These are phyloP conservation scores for Bos taurus DNA, from an alignment of 2,113 vertebrate genomes.

Conservation along the genomic window ARS-UCD2.0 NC_037350.1:45212001-45212500, in stretches of 20 bases:
- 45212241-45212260: not conserved
- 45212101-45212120: not conserved
- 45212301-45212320: not conserved
- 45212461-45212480: not conserved
- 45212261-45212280: not conserved
- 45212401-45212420: not conserved
- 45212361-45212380: not conserved
- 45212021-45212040: not conserved
- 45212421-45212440: not conserved
- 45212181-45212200: not conserved
- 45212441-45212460: not conserved
- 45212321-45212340: not conserved
- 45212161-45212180: not conserved
- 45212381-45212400: not conserved
- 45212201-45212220: not conserved
- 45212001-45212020: not conserved
- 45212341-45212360: not conserved
- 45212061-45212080: not conserved
- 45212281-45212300: not conserved
- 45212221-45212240: not conserved
- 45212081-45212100: not conserved
- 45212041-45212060: not conserved
- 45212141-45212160: not conserved
- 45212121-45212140: not conserved
- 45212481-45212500: fast-evolving